These are phyloP conservation scores for Drosophila nr. perissopoda DNA, from an alignment of 2,888 invertebrate genomes.

Conservation along the genomic window DNA sequence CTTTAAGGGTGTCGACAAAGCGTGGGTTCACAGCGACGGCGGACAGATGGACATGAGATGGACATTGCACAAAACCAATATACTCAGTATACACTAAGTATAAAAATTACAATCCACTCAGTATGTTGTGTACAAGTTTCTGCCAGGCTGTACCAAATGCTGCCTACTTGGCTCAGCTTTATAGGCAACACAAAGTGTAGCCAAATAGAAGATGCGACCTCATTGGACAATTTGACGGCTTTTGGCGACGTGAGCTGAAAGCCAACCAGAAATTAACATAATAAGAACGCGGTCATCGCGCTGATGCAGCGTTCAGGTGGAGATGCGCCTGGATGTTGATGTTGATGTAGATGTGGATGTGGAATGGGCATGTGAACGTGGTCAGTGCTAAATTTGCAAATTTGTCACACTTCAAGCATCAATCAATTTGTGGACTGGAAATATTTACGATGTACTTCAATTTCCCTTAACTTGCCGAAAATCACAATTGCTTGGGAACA, in stretches of 20 bases:
- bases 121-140: constrained; percentile 12
- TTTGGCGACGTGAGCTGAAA: constrained; percentile 57
- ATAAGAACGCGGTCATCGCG: constrained; percentile 22
- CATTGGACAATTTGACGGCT: constrained; percentile 10
- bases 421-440: constrained; percentile 11
- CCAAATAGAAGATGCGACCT: constrained; percentile 16
- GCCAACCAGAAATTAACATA: constrained; percentile 58
- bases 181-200: constrained; percentile 26
- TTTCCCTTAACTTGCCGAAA: constrained; percentile 8
- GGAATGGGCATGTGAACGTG: constrained; percentile 19
- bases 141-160: constrained; percentile 10
- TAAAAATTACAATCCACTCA: neutral
- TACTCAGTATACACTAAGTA: neutral
- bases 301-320: constrained; percentile 15
- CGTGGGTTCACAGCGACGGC: neutral
- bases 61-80: neutral
- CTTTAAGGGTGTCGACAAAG: neutral
- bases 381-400: constrained; percentile 51
- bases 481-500: neutral
- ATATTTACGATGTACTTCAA: constrained; percentile 7
- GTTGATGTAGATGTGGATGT: neutral
- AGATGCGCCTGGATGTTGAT: constrained; percentile 1
- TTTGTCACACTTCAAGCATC: constrained; percentile 56
- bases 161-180: constrained; percentile 18
- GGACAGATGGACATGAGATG: neutral